Percentiles rank a stretch among this genome's conserved stretches.
These are phyloP conservation scores for Sinocyclocheilus anshuiensis DNA, from an alignment of 2,113 vertebrate genomes.

Conservation along the genomic window DNA sequence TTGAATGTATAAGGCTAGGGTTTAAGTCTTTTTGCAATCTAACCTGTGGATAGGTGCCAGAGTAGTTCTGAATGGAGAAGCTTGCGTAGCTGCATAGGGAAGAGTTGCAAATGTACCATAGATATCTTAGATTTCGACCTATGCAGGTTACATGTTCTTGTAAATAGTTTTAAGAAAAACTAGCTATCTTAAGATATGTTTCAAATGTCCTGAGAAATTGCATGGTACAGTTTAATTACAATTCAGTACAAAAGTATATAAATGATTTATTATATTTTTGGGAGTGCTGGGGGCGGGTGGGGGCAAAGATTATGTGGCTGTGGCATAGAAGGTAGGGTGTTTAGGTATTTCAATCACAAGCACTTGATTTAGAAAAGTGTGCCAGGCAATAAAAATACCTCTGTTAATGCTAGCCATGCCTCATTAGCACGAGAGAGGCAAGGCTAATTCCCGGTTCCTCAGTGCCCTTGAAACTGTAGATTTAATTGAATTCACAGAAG, in stretches of 20 bases:
- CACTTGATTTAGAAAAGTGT: constrained; percentile 77
- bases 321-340: constrained; percentile 54
- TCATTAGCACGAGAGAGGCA: constrained; percentile 75
- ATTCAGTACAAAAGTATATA: constrained; percentile 74
- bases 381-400: constrained; percentile 75
- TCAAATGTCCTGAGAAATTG: constrained; percentile 78
- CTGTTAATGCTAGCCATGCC: constrained; percentile 75
- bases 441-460: constrained; percentile 73
- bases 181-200: constrained; percentile 72
- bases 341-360: constrained; percentile 70
- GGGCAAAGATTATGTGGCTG: constrained; percentile 37
- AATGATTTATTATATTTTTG: constrained; percentile 62
- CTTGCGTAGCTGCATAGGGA: constrained; percentile 60
- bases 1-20: constrained; percentile 84
- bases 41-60: constrained; percentile 76
- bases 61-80: constrained; percentile 64
- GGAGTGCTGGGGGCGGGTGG: constrained; percentile 34
- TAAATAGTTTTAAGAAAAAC: constrained; percentile 80
- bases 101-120: constrained; percentile 75
- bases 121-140: constrained; percentile 77
- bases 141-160: constrained; percentile 79
- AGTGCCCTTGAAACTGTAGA: constrained; percentile 73
- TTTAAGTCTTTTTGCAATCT: constrained; percentile 73
- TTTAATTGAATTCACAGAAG: constrained; percentile 72
- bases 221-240: constrained; percentile 83